These are phyloP conservation scores for Mesocricetus auratus DNA, from an alignment of 2,113 vertebrate species.

Conservation along the genomic window DNA sequence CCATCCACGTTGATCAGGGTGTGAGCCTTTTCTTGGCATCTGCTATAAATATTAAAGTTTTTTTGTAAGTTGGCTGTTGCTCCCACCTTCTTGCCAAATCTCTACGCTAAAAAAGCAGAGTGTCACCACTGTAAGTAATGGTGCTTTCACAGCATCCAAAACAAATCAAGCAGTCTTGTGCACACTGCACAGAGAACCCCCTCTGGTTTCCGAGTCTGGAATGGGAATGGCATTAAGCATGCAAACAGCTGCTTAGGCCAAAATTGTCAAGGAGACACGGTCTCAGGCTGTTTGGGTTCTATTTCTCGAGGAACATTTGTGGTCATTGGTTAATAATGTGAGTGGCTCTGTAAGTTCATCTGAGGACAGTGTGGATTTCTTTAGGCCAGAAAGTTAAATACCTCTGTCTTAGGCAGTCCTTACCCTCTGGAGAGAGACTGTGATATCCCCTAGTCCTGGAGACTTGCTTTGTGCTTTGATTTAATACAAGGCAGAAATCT, in stretches of 20 bases:
- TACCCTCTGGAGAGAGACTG: conserved; percentile 67
- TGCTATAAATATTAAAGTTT: conserved; percentile 69
- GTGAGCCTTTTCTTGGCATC: conserved; percentile 53
- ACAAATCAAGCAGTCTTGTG: conserved; percentile 62
- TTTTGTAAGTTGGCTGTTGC: conserved; percentile 71
- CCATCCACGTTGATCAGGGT: conserved; percentile 59
- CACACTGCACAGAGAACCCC: not conserved
- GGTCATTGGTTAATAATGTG: conserved; percentile 79
- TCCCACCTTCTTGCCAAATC: conserved; percentile 69
- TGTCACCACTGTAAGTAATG: conserved; percentile 72
- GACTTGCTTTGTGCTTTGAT: conserved; percentile 69
- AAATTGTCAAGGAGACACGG: conserved; percentile 42
- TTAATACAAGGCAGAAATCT: conserved; percentile 76
- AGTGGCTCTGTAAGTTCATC: conserved; percentile 79
- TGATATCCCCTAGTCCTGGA: conserved; percentile 70
- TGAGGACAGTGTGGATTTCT: conserved; percentile 77
- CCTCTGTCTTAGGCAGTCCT: conserved; percentile 65
- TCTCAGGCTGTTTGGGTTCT: conserved; percentile 62
- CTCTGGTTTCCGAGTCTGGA: conserved; percentile 29
- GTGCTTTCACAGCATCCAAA: conserved; percentile 62
- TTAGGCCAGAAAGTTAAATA: conserved; percentile 66
- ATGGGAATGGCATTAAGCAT: conserved; percentile 28
- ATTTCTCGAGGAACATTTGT: conserved; percentile 76
- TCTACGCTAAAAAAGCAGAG: conserved; percentile 61
- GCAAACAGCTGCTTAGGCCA: conserved; percentile 74